Evolutionary conservation across 2,113 vertebrate species (phyloP).

Genomic region (Syngnathus floridae): DNA sequence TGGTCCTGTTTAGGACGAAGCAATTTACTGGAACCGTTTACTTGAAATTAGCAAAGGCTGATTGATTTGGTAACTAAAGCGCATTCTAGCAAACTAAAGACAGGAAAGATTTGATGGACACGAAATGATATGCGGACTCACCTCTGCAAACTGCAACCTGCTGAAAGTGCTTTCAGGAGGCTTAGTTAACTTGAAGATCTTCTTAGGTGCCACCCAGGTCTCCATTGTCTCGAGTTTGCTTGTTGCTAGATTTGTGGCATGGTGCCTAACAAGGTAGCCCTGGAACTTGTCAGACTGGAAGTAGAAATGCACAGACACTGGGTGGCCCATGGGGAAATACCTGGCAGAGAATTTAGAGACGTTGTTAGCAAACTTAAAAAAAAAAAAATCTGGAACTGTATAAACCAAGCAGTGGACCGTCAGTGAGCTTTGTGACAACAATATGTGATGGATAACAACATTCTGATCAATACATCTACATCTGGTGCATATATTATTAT

Average conservation of each 20-base stretch:
- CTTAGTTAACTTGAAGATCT: conserved; percentile 83
- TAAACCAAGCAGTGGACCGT: conserved; percentile 38
- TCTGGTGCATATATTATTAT: neutral
- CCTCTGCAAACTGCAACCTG: conserved; percentile 90
- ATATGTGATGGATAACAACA: conserved; percentile 10
- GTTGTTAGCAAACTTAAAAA: conserved; percentile 30
- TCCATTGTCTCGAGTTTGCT: conserved; percentile 95
- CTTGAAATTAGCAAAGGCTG: conserved; percentile 23
- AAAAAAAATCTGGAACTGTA: conserved; percentile 25
- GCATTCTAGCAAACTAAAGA: conserved; percentile 12
- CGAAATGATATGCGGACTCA: conserved; percentile 49
- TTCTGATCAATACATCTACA: neutral
- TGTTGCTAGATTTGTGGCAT: conserved; percentile 90
- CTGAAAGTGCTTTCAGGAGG: conserved; percentile 81
- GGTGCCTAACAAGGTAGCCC: conserved; percentile 90
- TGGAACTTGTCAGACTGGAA: conserved; percentile 96
- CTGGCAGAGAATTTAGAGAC: conserved; percentile 59
- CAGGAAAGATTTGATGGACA: neutral
- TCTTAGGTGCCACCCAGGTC: conserved; percentile 92
- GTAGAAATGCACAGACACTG: conserved; percentile 89
- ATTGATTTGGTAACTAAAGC: conserved; percentile 28
- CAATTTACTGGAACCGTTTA: conserved; percentile 36
- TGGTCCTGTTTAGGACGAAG: neutral
- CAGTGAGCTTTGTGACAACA: conserved; percentile 35
- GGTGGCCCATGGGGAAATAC: conserved; percentile 93